Percentiles rank a stretch among this genome's conserved stretches.
phyloP scores from a whole-genome alignment of 1,140 invertebrate genomes.

The Zaprionus vittiger region DNA sequence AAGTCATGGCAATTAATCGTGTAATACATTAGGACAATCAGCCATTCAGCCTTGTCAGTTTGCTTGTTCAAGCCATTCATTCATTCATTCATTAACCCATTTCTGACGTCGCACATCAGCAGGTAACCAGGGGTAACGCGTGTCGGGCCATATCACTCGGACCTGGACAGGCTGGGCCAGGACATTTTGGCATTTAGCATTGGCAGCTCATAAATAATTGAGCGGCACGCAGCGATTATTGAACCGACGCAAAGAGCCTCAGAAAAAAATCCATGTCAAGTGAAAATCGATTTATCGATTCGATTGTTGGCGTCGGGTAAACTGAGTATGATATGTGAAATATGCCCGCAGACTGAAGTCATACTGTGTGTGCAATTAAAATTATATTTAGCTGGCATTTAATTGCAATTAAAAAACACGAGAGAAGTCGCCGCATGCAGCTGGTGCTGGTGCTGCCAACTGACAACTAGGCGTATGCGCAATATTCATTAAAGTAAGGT shows the following conservation, averaged over 20 bases:
- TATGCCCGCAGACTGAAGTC: conserved; percentile 12
- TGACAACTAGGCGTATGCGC: conserved; percentile 56
- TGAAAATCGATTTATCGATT: conserved; percentile 75
- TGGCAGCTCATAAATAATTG: conserved; percentile 45
- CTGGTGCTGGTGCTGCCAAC: conserved; percentile 21
- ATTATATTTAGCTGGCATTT: conserved; percentile 52
- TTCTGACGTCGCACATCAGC: conserved; percentile 15
- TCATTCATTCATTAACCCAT: conserved; percentile 6
- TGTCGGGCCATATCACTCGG: conserved; percentile 21
- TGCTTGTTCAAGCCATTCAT: not conserved
- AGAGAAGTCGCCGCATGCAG: not conserved
- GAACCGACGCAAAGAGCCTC: conserved; percentile 13
- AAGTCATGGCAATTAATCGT: not conserved
- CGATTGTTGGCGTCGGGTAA: not conserved
- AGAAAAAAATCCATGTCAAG: conserved; percentile 47
- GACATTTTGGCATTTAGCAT: conserved; percentile 36
- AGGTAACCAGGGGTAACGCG: conserved; percentile 21
- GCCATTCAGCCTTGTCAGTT: conserved; percentile 1
- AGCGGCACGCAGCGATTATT: conserved; percentile 37
- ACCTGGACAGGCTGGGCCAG: not conserved
- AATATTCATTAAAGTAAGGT: conserved; percentile 37
- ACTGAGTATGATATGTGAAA: conserved; percentile 9
- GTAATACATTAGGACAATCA: conserved; percentile 7
- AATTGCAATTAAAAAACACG: conserved; percentile 51
- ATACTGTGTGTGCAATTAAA: conserved; percentile 56